These are phyloP conservation scores for Nudaria mundana DNA, from an alignment of 2,888 invertebrate species.

Conservation along the genomic window DNA sequence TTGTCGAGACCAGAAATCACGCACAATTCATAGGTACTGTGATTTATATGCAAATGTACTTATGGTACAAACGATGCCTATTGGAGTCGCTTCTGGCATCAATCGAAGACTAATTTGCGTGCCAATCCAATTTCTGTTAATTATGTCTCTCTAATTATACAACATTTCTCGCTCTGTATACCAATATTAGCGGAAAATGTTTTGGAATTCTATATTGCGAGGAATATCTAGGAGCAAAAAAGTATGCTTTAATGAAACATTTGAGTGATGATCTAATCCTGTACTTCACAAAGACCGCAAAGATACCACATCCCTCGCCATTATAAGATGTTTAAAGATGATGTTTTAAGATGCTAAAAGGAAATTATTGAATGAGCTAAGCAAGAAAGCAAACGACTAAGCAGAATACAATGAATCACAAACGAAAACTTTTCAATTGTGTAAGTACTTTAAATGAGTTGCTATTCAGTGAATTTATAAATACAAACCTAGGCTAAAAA, in stretches of 20 bases:
- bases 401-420: constrained; percentile 72
- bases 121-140: constrained; percentile 68
- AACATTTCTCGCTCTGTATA: constrained; percentile 29
- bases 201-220: not conserved
- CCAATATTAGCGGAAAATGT: not conserved
- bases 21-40: constrained; percentile 46
- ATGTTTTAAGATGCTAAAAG: constrained; percentile 36
- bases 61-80: constrained; percentile 56
- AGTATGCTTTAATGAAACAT: not conserved
- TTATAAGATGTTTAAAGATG: too few relatives aligned
- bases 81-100: constrained; percentile 53
- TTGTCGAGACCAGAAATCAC: constrained; percentile 42
- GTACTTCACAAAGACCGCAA: too few relatives aligned
- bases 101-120: constrained; percentile 67
- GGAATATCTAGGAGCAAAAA: not conserved
- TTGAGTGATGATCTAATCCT: too few relatives aligned
- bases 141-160: constrained; percentile 50
- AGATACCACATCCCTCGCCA: too few relatives aligned
- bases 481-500: constrained; percentile 43
- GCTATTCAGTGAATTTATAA: constrained; percentile 62
- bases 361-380: constrained; percentile 65
- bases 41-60: constrained; percentile 72
- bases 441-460: constrained; percentile 73
- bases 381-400: constrained; percentile 68
- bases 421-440: constrained; percentile 74